phyloP scores from a whole-genome alignment of 2,888 invertebrate genomes.

The Mesorhabditis spiculigera region DNA sequence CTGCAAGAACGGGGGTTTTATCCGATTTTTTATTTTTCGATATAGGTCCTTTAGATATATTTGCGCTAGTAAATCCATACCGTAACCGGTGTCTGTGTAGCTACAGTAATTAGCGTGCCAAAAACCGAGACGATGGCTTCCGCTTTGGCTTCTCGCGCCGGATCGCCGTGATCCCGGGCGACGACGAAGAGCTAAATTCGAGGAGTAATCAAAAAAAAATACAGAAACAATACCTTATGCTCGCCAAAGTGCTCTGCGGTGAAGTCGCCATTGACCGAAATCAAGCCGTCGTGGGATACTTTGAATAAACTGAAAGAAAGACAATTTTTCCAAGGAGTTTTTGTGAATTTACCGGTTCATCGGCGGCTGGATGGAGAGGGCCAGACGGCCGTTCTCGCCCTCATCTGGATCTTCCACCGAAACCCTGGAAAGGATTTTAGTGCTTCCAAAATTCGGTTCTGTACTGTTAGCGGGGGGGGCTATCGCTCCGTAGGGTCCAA shows the following conservation, averaged over 20 bases:
- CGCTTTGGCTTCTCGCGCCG: conserved; percentile 84
- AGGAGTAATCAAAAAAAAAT: neutral
- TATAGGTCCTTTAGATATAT: neutral
- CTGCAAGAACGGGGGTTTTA: neutral
- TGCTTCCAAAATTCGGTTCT: no score
- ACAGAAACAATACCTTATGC: conserved; percentile 21
- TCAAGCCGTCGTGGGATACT: conserved; percentile 44
- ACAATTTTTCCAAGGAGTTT: neutral
- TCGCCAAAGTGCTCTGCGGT: conserved; percentile 52
- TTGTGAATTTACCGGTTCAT: conserved; percentile 33
- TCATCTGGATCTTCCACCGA: conserved; percentile 73
- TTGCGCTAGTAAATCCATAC: conserved; percentile 5
- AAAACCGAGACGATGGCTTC: conserved; percentile 70
- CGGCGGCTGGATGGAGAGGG: conserved; percentile 68
- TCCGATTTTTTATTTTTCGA: neutral
- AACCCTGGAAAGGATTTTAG: conserved; percentile 8
- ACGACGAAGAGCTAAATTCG: conserved; percentile 17
- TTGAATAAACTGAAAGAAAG: conserved; percentile 41
- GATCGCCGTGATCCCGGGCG: conserved; percentile 79
- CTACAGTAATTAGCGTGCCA: conserved; percentile 45
- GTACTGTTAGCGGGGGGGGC: no score
- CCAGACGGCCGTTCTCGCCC: conserved; percentile 86
- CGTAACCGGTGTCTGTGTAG: conserved; percentile 31
- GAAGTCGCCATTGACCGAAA: conserved; percentile 51
- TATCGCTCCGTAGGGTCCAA: no score